phyloP scores from a whole-genome alignment of 2,888 invertebrate genomes.

The Branchipolynoe longqiensis region DNA sequence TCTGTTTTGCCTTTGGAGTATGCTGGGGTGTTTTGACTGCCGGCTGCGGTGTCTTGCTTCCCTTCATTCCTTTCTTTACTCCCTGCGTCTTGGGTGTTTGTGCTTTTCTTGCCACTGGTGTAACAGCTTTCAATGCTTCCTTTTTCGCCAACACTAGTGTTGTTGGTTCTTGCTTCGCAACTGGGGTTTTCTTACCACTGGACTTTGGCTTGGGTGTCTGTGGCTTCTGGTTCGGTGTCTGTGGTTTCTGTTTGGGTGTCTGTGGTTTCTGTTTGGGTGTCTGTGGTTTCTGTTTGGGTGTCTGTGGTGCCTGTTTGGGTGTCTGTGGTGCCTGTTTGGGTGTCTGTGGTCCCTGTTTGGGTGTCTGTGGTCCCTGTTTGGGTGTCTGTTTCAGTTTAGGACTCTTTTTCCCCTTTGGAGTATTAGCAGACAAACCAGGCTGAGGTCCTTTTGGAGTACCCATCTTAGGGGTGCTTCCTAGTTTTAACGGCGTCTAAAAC shows the following conservation, averaged over 20 bases:
- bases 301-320: background rate
- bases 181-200: background rate
- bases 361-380: background rate
- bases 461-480: background rate
- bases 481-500: constrained; percentile 9
- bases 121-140: background rate
- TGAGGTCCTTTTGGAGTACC: background rate
- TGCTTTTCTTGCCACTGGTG: background rate
- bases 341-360: background rate
- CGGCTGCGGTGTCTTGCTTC: constrained; percentile 61
- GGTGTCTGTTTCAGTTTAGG: constrained; percentile 28
- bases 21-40: too few relatives aligned
- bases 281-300: background rate
- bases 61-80: background rate
- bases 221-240: background rate
- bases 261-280: constrained; percentile 14
- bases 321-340: constrained; percentile 9
- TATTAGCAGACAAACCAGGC: too few relatives aligned
- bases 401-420: constrained; percentile 47
- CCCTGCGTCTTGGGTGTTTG: constrained; percentile 23
- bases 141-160: background rate
- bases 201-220: background rate
- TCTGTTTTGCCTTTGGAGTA: constrained; percentile 43
- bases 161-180: background rate
- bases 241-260: background rate